Base-by-base conservation (phyloP, 2,888 invertebrate species). In the Hoplodrina ambigua region DNA sequence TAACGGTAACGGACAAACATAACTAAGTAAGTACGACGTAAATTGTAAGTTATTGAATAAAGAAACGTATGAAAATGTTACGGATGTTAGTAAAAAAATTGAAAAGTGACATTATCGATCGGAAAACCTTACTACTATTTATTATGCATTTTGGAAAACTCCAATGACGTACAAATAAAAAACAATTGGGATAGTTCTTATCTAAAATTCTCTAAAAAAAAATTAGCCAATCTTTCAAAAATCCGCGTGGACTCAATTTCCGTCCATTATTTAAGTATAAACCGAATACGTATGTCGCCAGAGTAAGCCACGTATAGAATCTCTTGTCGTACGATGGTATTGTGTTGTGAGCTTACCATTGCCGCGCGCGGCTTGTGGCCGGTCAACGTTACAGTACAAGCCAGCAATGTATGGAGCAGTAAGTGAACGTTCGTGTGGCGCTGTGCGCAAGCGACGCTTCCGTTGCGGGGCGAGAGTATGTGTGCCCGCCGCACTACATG, bases 351-450 rank as follows among this genome's bases (percentile, higher is more conserved):
- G 69, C 87, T 86, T 85, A 85, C 87, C 86, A 41, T 73, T 20
- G 74, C 74, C 49, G 64, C 56, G 66, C 58, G 75, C 56, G 72
- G 75, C 53, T 56, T 46, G 58, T 68, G 59, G 68, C 57, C 72
- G 76, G 69, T 75, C 17, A 68, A 72, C 79, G 78, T 79, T 84
- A 73, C 50, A 86, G 86, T 87, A 86, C 86, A 86, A 88, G 90
- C 90, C 87, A 84, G 90, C 88, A 66, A 77, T 78, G 77, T 73
- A n/a, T 46, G 71, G 15, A 71, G 63, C 69, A 62, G 69, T 69
- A 56, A 64, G 60, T 33, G 64, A 54, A 66, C 72, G 73, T 64
- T 59, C 75, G 66, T 10, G 64, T 44, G 73, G 78, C 75, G 74
- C 73, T 72, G 67, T 71, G 80, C 75, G 79, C 82, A 79, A 79